Evolutionary conservation across 2,888 invertebrate genomes (phyloP).

Genomic region (Amphimallon solstitiale): DNA sequence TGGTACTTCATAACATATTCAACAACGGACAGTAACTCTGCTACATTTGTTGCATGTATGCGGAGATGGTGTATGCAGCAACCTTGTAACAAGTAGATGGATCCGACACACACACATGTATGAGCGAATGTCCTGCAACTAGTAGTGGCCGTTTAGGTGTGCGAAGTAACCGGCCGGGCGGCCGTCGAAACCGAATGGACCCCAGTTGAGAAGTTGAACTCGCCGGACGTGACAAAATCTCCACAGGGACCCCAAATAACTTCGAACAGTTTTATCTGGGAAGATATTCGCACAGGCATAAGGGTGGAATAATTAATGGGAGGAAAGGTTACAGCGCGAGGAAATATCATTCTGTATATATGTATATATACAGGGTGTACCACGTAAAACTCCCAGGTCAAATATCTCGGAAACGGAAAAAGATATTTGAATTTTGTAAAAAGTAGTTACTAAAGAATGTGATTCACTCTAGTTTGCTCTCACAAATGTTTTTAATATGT

Average conservation of each 20-base stretch:
- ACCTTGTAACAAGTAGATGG: conserved; percentile 11
- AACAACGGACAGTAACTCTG: conserved; percentile 59
- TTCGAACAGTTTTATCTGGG: conserved; percentile 35
- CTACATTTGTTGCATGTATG: conserved; percentile 50
- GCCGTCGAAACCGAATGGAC: conserved; percentile 52
- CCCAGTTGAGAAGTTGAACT: conserved; percentile 57
- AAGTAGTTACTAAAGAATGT: no score
- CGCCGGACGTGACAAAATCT: conserved; percentile 64
- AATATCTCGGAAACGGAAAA: no score
- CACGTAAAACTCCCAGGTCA: no score
- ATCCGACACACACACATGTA: conserved; percentile 28
- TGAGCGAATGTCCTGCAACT: conserved; percentile 38
- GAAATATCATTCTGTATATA: neutral
- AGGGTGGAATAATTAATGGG: conserved; percentile 39
- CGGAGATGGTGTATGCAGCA: conserved; percentile 18
- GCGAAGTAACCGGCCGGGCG: conserved; percentile 42
- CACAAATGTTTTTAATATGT: no score
- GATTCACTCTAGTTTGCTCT: no score
- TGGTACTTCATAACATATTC: conserved; percentile 62
- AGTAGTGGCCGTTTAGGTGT: conserved; percentile 21
- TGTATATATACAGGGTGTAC: no score
- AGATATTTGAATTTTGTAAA: no score
- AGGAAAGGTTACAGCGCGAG: neutral
- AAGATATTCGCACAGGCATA: conserved; percentile 35
- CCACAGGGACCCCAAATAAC: conserved; percentile 61